phyloP scores from a whole-genome alignment of 2,113 vertebrate genomes.

The Pionites leucogaster region DNA sequence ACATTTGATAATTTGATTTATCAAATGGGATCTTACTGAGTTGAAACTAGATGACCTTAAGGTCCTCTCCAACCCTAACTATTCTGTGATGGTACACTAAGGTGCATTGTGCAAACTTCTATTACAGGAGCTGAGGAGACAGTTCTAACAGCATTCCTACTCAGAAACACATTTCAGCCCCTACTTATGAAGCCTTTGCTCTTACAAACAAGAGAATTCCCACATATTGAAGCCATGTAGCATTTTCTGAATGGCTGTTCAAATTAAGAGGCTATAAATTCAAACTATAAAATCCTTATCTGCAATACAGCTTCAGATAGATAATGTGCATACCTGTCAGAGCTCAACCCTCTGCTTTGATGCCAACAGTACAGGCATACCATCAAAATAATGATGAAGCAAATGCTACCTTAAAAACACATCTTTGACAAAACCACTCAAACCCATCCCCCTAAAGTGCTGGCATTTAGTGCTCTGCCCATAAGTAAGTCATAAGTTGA shows the following conservation, averaged over 20 bases:
- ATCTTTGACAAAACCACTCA: not conserved
- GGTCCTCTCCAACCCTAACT: not conserved
- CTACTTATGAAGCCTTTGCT: not conserved
- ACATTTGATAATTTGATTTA: not conserved
- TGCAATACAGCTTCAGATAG: not conserved
- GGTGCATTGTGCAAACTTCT: not conserved
- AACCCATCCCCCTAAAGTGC: accelerated
- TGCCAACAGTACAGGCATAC: not conserved
- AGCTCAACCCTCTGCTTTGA: not conserved
- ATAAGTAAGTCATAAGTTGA: not conserved
- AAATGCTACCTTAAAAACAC: not conserved
- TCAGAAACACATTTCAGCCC: not conserved
- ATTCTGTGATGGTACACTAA: not conserved
- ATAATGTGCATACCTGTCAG: not conserved
- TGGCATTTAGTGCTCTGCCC: not conserved
- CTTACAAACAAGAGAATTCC: not conserved
- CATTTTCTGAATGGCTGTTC: not conserved
- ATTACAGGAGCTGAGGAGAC: not conserved
- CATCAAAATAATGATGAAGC: not conserved
- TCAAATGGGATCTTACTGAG: not conserved
- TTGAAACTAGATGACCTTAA: not conserved
- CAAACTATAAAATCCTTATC: not conserved
- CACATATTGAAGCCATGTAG: not conserved
- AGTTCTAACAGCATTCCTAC: not conserved
- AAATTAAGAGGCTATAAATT: not conserved